These are phyloP conservation scores for Falco concolor DNA, from an alignment of 2,797 vertebrate species.

Conservation along the genomic window DNA sequence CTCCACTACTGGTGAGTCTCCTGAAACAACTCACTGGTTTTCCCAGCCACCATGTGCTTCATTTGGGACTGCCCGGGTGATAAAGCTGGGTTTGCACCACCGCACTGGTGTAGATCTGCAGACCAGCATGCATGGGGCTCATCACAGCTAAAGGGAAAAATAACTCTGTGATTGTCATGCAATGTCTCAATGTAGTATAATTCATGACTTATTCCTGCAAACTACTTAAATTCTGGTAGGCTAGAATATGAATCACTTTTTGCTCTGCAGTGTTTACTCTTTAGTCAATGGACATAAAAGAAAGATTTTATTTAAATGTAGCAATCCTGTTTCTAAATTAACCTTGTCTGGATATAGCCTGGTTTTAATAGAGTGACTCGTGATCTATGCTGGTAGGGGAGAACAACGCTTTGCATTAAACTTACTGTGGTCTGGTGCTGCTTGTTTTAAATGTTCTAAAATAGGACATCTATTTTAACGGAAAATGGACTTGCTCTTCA, in stretches of 20 bases:
- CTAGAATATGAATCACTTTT: background rate
- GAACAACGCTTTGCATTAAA: background rate
- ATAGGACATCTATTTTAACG: background rate
- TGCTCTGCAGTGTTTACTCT: background rate
- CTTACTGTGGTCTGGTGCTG: background rate
- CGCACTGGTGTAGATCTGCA: background rate
- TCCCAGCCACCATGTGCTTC: fast-evolving
- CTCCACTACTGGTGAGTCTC: background rate
- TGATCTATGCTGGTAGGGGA: background rate
- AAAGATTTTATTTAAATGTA: background rate
- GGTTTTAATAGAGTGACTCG: background rate
- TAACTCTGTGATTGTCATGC: background rate
- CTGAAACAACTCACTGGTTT: background rate
- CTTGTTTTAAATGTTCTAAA: background rate
- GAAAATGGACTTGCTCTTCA: background rate
- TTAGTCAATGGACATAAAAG: background rate
- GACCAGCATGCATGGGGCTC: background rate
- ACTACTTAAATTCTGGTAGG: background rate
- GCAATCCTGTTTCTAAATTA: background rate
- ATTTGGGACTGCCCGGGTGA: background rate
- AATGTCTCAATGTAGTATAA: background rate
- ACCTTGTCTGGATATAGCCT: background rate
- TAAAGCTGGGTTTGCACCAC: background rate
- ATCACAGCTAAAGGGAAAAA: background rate
- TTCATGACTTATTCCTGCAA: background rate